Conservation (phyloP, 2,888 invertebrate genomes). For the Dicyrtoma fusca region DNA sequence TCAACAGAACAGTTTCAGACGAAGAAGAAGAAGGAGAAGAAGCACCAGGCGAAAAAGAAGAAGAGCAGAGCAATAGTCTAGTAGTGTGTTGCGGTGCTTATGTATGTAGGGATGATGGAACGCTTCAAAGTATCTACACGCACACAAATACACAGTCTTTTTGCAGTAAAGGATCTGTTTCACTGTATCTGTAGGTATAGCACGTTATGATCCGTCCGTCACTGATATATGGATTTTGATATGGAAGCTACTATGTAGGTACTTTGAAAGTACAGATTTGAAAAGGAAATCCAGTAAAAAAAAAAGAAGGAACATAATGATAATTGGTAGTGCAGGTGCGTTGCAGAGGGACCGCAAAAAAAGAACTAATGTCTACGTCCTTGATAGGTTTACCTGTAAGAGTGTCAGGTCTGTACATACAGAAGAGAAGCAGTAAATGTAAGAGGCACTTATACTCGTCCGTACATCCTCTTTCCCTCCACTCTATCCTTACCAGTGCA, state of each 20-base stretch:
- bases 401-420: neutral
- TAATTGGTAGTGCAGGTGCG: constrained; percentile 28
- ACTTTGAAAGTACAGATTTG: neutral
- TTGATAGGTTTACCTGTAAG: neutral
- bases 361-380: constrained; percentile 12
- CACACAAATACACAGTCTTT: too few relatives aligned
- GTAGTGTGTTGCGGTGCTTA: too few relatives aligned
- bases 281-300: constrained; percentile 9
- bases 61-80: too few relatives aligned
- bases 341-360: constrained; percentile 9
- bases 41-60: neutral
- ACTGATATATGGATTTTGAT: too few relatives aligned
- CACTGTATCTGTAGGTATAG: neutral
- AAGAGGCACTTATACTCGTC: too few relatives aligned
- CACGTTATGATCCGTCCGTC: neutral
- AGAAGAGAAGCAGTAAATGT: neutral
- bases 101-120: too few relatives aligned
- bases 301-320: constrained; percentile 16
- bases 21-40: neutral
- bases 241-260: too few relatives aligned
- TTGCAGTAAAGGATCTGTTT: too few relatives aligned
- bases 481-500: neutral
- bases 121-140: too few relatives aligned
- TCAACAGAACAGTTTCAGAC: too few relatives aligned
- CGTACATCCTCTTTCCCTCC: neutral